A percentile compares a stretch with the other conserved stretches of the same genome.
Evolutionary conservation across 1,140 invertebrate genomes (phyloP).

Genomic region (Diuraphis noxia): DNA sequence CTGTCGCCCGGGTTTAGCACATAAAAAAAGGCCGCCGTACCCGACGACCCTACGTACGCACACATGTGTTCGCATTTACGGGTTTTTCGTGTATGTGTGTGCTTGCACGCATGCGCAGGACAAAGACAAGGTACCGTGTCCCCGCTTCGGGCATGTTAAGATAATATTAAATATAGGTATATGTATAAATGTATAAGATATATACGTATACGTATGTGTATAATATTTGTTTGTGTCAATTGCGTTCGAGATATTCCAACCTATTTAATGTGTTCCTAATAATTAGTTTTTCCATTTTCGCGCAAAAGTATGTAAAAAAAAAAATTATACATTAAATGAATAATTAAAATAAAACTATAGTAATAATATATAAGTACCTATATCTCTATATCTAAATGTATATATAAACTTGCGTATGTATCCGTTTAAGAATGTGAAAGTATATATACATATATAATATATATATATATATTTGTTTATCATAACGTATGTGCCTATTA

Average conservation of each 20-base stretch:
- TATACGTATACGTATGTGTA: not conserved
- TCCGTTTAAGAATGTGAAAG: slow-evolving; percentile 12
- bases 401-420: slow-evolving; percentile 19
- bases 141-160: slow-evolving; percentile 22
- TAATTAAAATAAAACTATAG: not conserved
- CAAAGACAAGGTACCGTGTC: slow-evolving; percentile 42
- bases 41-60: not conserved
- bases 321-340: not conserved
- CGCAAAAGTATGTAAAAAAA: not conserved
- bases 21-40: not conserved
- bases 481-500: not conserved
- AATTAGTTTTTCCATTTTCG: slow-evolving; percentile 25
- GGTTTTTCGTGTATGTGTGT: not conserved
- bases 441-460: not conserved
- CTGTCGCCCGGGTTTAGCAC: slow-evolving; percentile 64
- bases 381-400: not conserved
- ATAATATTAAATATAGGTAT: slow-evolving; percentile 6
- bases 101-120: not conserved
- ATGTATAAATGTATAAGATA: not conserved
- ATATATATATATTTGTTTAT: not conserved
- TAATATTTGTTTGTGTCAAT: not conserved
- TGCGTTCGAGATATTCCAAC: slow-evolving; percentile 37
- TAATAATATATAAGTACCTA: not conserved
- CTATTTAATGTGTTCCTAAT: slow-evolving; percentile 42
- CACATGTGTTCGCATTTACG: not conserved